These are phyloP conservation scores for Elymnias hypermnestra DNA, from an alignment of 1,140 invertebrate genomes.

Conservation along the genomic window DNA sequence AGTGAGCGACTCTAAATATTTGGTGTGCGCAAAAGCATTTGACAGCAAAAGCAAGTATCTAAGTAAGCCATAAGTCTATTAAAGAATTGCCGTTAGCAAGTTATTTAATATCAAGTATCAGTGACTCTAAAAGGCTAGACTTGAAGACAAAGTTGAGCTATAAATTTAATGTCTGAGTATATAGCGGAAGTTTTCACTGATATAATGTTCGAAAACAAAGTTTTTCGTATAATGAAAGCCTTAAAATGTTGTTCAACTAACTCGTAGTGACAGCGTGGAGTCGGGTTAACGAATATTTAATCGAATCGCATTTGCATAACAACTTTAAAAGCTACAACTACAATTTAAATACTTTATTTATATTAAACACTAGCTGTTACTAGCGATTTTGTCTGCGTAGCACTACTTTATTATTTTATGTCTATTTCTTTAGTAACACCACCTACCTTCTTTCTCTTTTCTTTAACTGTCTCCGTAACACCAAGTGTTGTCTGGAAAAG, in stretches of 20 bases:
- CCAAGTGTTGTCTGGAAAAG: too few relatives aligned
- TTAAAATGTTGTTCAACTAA: slow-evolving; percentile 12
- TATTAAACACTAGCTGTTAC: too few relatives aligned
- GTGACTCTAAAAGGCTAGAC: slow-evolving; percentile 18
- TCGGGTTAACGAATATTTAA: slow-evolving; percentile 2
- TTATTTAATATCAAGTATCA: slow-evolving; percentile 19
- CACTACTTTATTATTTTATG: too few relatives aligned
- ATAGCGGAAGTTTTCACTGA: slow-evolving; percentile 15
- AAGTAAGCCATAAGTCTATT: too few relatives aligned
- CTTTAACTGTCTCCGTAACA: too few relatives aligned
- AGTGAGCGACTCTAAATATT: too few relatives aligned
- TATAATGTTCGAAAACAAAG: slow-evolving; percentile 19
- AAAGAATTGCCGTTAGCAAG: background rate
- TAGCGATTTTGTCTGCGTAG: too few relatives aligned
- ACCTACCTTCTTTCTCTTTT: too few relatives aligned
- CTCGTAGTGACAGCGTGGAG: background rate
- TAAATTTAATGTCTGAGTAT: slow-evolving; percentile 20
- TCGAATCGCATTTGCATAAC: background rate
- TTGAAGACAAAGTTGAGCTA: slow-evolving; percentile 18
- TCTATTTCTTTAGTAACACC: too few relatives aligned
- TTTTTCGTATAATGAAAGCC: slow-evolving; percentile 22
- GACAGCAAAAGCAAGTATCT: too few relatives aligned
- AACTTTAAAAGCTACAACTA: background rate
- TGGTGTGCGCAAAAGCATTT: too few relatives aligned
- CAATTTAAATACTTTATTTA: too few relatives aligned